Evolutionary conservation across 2,113 vertebrate genomes (phyloP), one percentile per base, ranked within the genome.

Genomic region (Circaetus cinerascens): DNA sequence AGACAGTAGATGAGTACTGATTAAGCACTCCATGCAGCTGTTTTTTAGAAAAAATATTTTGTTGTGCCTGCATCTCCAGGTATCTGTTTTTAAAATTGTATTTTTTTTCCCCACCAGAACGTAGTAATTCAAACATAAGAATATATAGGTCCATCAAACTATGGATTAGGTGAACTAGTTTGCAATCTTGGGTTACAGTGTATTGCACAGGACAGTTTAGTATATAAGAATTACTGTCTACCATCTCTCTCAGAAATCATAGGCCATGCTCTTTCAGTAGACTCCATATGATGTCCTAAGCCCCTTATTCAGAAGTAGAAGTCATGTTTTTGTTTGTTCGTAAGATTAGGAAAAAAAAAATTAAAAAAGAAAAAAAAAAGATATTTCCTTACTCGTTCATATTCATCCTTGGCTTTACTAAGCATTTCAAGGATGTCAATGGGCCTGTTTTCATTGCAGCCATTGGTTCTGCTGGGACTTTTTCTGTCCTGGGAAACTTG

Each of bases 401-500:
- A 99, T 85, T 99, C 99, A 95, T 99, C 99, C 97, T 99, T 99
- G 91, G 99, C 99, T 98, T 99, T 99, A 97, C 99, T 99, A 43
- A 99, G 99, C 96, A 99, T 99, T 96, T 99, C 99, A 95, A 99
- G 95, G 96, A 99, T 99, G 97, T 99, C 99, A 40, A 99, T 99
- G 48, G 98, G 97, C 59, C 98, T 98, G 30, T 98, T 98, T 77
- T 99, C 98, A 78, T 93, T 97, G 25, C 98, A 98, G 40, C 99
- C 99, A 34, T 99, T 99, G 78, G 98, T 98, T 82, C 97, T 98
- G 92, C 84, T 98, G 21, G 98, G 97, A 67, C 98, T 98, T 63
- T 95, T 98, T 91, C 98, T 98, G 77, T 98, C 98, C 32, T 98
- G 99, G 15, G 98, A 98, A 57, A 91, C 83, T 82, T 98, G 98